Conservation (phyloP, 1,140 invertebrate species). For the Plectrocnemia conspersa region DNA sequence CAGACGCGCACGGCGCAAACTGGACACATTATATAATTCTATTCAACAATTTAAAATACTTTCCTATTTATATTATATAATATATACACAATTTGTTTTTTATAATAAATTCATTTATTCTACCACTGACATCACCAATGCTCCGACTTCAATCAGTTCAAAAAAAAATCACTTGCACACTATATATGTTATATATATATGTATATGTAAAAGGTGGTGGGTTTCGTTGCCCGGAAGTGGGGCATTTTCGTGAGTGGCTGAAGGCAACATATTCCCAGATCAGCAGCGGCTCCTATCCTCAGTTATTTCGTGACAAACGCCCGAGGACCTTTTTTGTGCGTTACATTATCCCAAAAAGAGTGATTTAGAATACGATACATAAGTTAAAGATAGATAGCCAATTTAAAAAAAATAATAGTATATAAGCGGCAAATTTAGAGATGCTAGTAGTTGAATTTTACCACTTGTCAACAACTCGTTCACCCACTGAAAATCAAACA, state of each 20-base stretch:
- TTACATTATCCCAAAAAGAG: slow-evolving; percentile 18
- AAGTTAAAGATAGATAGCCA: slow-evolving; percentile 38
- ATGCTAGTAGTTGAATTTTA: slow-evolving; percentile 48
- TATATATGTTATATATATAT: too few relatives aligned
- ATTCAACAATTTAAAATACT: slow-evolving; percentile 37
- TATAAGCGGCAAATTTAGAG: slow-evolving; percentile 45
- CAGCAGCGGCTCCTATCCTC: slow-evolving; percentile 17
- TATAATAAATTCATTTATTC: slow-evolving; percentile 34
- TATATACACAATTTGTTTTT: slow-evolving; percentile 37
- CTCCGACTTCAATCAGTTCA: slow-evolving; percentile 32
- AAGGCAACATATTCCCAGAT: slow-evolving; percentile 15
- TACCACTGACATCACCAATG: slow-evolving; percentile 36
- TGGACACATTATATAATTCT: slow-evolving; percentile 32
- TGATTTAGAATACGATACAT: slow-evolving; percentile 30
- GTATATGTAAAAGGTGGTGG: slow-evolving; percentile 15
- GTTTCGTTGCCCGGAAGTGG: slow-evolving; percentile 3
- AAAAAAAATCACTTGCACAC: slow-evolving; percentile 30
- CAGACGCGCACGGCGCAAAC: slow-evolving; percentile 29
- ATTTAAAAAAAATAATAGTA: slow-evolving; percentile 39
- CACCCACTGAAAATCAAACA: slow-evolving; percentile 58
- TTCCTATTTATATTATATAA: slow-evolving; percentile 37
- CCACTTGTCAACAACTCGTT: slow-evolving; percentile 57
- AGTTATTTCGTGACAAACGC: slow-evolving; percentile 4
- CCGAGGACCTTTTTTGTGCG: slow-evolving; percentile 28
- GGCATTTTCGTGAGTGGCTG: slow-evolving; percentile 9